Conservation (phyloP, 2,113 vertebrate species). For the Cyprinodon tularosa region DNA sequence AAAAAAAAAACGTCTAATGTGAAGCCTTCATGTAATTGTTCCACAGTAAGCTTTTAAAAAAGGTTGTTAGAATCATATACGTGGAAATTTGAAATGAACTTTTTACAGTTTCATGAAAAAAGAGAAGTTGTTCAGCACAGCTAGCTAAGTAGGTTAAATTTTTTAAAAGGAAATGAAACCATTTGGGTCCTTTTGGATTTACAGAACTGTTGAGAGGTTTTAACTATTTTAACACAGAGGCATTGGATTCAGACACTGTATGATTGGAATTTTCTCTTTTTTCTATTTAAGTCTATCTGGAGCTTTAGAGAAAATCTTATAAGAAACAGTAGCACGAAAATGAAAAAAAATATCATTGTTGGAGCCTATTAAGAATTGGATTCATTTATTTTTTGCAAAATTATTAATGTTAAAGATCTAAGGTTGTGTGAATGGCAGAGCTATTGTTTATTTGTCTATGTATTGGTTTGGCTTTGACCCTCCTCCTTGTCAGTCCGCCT, state of each 20-base stretch:
- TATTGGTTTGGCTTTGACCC: no score
- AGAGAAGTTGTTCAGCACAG: background rate
- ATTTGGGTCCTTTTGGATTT: background rate
- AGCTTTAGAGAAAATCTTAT: background rate
- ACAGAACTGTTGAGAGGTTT: background rate
- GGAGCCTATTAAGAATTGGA: no score
- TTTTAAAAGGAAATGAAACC: background rate
- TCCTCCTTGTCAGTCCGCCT: no score
- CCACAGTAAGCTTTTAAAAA: no score
- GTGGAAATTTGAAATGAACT: background rate
- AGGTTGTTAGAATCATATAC: no score
- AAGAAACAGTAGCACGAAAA: background rate
- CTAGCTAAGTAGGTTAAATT: background rate
- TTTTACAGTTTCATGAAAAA: background rate
- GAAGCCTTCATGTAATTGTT: no score
- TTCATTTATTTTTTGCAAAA: no score
- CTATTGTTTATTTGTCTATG: no score
- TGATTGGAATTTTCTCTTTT: background rate
- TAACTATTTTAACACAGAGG: background rate
- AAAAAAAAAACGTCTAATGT: no score
- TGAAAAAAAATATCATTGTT: no score
- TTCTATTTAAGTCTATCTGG: background rate
- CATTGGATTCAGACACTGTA: background rate
- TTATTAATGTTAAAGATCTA: no score
- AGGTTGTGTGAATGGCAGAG: no score